Evolutionary conservation across 2,797 vertebrate species (phyloP).

Genomic region (Myotis pilosus): DNA sequence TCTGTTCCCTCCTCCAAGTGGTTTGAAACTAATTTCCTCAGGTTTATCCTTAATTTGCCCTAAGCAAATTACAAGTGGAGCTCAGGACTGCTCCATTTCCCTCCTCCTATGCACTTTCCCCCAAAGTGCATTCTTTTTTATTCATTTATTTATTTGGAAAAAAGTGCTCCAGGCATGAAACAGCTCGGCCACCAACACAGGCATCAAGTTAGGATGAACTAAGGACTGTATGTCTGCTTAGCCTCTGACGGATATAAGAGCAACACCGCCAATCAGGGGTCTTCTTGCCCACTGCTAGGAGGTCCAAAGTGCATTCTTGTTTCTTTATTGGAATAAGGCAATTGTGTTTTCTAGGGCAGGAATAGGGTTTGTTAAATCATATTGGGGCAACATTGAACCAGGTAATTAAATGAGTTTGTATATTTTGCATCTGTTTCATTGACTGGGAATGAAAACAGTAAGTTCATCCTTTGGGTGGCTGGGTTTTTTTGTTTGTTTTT

Average conservation of each 20-base stretch:
- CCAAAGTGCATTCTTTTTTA: background rate
- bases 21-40: background rate
- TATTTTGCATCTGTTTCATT: background rate
- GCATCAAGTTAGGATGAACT: background rate
- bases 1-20: background rate
- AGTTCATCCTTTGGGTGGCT: background rate
- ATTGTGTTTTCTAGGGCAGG: background rate
- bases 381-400: background rate
- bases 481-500: slow-evolving; percentile 5
- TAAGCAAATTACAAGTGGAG: background rate
- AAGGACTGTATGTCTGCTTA: background rate
- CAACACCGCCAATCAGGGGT: background rate
- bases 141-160: background rate
- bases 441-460: slow-evolving; percentile 17
- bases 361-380: background rate
- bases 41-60: background rate
- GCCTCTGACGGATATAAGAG: background rate
- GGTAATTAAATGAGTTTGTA: background rate
- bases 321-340: slow-evolving; percentile 28
- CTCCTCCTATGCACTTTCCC: background rate
- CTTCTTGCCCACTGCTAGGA: background rate
- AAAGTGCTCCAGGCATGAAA: background rate
- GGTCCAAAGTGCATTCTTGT: background rate
- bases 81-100: background rate
- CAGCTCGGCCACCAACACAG: background rate